phyloP scores from a whole-genome alignment of 2,113 vertebrate genomes.

The Elaphurus davidianus region DNA sequence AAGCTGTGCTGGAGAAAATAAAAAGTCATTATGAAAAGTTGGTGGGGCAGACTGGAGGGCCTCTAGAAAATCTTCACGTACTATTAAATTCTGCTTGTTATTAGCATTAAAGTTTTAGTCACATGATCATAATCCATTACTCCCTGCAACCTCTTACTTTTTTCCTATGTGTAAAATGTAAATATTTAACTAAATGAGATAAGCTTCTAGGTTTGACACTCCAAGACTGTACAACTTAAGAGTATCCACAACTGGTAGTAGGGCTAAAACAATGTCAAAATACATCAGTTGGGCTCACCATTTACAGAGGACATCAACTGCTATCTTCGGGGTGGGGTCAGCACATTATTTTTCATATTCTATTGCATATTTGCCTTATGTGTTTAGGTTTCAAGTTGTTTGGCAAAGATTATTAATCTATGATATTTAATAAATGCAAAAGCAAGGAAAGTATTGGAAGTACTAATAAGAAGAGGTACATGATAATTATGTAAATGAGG shows the following conservation, averaged over 20 bases:
- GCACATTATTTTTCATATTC: not conserved
- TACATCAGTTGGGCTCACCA: not conserved
- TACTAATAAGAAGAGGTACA: not conserved
- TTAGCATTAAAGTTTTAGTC: not conserved
- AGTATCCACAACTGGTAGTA: not conserved
- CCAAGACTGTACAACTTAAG: not conserved
- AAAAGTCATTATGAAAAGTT: not conserved
- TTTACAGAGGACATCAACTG: not conserved
- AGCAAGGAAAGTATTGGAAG: not conserved
- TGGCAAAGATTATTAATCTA: not conserved
- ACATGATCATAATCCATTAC: not conserved
- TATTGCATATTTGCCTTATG: not conserved
- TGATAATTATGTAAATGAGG: not conserved
- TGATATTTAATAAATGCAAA: constrained; percentile 29
- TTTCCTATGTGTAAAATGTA: not conserved
- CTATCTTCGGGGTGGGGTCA: not conserved
- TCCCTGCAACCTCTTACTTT: not conserved
- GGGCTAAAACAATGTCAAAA: not conserved
- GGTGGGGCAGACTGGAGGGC: not conserved
- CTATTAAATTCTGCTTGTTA: not conserved
- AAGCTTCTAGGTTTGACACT: not conserved
- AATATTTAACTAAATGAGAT: not conserved
- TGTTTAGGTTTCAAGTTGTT: not conserved
- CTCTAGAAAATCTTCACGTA: not conserved
- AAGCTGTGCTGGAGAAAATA: not conserved